Percentiles rank a stretch among this genome's conserved stretches.
Conservation (phyloP, 2,888 invertebrate species). For the Notodonta ziczac region DNA sequence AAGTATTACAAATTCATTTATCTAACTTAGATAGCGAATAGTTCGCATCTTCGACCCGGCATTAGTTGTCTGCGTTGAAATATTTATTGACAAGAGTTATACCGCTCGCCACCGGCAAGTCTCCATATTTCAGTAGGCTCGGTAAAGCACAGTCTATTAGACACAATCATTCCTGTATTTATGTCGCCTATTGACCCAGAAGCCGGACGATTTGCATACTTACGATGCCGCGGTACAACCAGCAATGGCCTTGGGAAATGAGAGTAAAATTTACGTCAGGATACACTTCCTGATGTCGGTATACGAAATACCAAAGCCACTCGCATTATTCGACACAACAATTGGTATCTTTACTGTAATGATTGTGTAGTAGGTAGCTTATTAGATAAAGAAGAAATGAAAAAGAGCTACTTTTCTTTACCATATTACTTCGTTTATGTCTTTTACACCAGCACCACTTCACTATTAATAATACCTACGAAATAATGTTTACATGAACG, state of each 20-base stretch:
- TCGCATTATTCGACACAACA: not conserved
- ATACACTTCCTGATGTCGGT: constrained; percentile 11
- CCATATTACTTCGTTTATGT: too few species aligned
- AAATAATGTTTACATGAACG: too few species aligned
- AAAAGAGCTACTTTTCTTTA: too few species aligned
- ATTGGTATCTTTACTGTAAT: too few species aligned
- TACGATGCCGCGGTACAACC: constrained; percentile 16
- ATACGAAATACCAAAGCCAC: not conserved
- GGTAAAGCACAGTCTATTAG: constrained; percentile 25
- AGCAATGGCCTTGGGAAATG: constrained; percentile 14
- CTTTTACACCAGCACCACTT: too few species aligned
- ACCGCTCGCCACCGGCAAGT: not conserved
- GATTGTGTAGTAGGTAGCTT: too few species aligned
- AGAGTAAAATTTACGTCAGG: constrained; percentile 13
- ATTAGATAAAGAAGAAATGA: too few species aligned
- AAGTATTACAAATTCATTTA: too few species aligned
- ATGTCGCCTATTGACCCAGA: constrained; percentile 37
- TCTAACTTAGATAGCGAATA: too few species aligned
- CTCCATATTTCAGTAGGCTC: constrained; percentile 22
- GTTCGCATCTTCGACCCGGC: too few species aligned
- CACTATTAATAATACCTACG: too few species aligned
- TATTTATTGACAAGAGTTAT: not conserved
- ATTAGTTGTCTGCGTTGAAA: not conserved
- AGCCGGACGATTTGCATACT: constrained; percentile 37
- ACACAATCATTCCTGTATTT: constrained; percentile 34